These are phyloP conservation scores for Myotis lucifugus DNA, from an alignment of 2,113 vertebrate species.

Conservation along the genomic window DNA sequence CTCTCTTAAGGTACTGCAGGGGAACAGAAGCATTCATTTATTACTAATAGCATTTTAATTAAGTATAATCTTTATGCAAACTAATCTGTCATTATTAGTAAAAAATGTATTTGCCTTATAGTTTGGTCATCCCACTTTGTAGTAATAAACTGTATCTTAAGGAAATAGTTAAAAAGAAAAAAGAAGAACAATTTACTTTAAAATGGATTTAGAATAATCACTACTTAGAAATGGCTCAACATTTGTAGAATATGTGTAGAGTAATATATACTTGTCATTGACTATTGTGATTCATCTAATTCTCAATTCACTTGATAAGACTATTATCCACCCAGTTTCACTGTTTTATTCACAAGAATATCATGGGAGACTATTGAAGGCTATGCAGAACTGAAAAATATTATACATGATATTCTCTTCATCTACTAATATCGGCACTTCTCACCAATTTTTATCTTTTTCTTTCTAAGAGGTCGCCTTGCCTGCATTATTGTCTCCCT, in stretches of 20 bases:
- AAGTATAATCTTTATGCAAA: background rate
- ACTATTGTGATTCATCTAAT: background rate
- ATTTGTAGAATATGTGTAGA: background rate
- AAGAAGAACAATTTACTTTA: background rate
- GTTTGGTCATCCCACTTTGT: background rate
- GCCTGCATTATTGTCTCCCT: background rate
- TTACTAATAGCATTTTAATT: background rate
- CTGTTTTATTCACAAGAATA: conserved; percentile 6
- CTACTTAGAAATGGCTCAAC: background rate
- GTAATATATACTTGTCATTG: background rate
- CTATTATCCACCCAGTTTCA: background rate
- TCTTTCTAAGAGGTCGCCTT: background rate
- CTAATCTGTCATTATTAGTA: background rate
- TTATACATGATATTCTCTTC: background rate
- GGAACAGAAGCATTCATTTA: background rate
- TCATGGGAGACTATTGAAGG: background rate
- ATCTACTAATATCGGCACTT: background rate
- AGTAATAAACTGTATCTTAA: background rate
- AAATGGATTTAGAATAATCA: conserved; percentile 14
- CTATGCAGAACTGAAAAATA: background rate
- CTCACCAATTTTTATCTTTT: background rate
- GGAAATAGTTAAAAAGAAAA: conserved; percentile 26
- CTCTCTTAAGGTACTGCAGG: background rate
- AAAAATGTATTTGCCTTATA: background rate
- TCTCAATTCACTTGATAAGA: background rate